phyloP scores from a whole-genome alignment of 2,888 invertebrate species.

The Drosophila koepferae region DNA sequence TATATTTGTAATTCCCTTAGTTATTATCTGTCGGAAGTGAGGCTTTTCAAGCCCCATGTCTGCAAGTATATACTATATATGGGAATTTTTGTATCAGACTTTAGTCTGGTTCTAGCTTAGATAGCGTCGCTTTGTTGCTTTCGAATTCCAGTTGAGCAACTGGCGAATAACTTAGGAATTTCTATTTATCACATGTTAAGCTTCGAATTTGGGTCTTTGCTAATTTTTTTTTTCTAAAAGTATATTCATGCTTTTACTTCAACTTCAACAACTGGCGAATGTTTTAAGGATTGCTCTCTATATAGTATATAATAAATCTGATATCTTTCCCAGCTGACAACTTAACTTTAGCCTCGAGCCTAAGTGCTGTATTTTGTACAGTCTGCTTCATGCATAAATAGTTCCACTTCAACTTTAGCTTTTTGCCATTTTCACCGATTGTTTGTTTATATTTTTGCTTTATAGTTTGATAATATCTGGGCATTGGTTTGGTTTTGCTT shows the following conservation, averaged over 20 bases:
- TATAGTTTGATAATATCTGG: conserved; percentile 4
- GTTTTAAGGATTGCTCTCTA: not conserved
- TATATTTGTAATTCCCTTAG: not conserved
- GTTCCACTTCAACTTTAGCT: not conserved
- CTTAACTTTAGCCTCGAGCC: not conserved
- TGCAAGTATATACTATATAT: not conserved
- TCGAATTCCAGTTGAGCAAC: not conserved
- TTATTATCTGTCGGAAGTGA: not conserved
- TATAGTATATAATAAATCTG: not conserved
- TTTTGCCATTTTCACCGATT: not conserved
- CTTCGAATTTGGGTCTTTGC: too few species aligned
- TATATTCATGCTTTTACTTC: too few species aligned
- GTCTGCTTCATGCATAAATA: too few species aligned
- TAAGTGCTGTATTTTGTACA: not conserved
- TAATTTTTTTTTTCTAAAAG: too few species aligned
- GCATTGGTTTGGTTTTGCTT: not conserved
- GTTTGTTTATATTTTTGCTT: not conserved
- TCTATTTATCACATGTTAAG: too few species aligned
- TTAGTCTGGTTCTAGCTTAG: not conserved
- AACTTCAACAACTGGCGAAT: not conserved
- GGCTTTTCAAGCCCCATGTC: not conserved
- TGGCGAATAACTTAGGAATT: too few species aligned
- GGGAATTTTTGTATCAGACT: not conserved
- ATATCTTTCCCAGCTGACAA: not conserved
- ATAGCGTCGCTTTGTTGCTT: not conserved